Base-by-base conservation (phyloP, 2,888 invertebrate genomes). In the Thysanoteuthis rhombus region DNA sequence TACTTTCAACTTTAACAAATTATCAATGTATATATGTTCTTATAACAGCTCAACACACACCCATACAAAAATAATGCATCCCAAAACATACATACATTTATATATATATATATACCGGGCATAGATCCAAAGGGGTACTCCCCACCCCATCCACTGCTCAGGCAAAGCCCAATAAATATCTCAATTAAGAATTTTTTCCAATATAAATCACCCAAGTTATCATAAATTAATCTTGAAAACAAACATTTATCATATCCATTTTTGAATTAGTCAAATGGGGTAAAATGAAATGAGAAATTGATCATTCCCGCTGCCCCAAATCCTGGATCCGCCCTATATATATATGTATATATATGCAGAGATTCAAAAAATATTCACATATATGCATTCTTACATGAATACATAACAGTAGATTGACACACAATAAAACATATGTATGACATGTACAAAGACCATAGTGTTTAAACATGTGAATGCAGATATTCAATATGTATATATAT, bases 351-450 rank as follows among this genome's bases (percentile, higher is more conserved):
- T 90, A 90, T 90, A 90, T 90, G 19, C 25, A 39, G 10, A 90
- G 8, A 40, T 25, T 25, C 1, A 90, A 39, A 32, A 90, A 10
- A 40, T 40, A 90, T 90, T 32, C 32, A 90, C 32, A 90, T 90
- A 47, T 92, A 25, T 92, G 42, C 42, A 92, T 92, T 42, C 42
- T 42, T 92, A 92, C 42, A 92, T 92, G 10, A 42, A 92, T 92
- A 92, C 47, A 47, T 92, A 38, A 42, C 39, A 42, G n/a, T 47
- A 47, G 12, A 92, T 92, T 32, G 39, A 92, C 42, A 92, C 12
- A 92, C 47, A 58, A 42, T 42, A 42, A 92, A 42, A 92, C 47
- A 58, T 92, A 92, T 92, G 28, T 92, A 92, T 92, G n/a, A 52
- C 38, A 52, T 52, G 40, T 90, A 90, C 42, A 90, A 39, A 90